phyloP scores from a whole-genome alignment of 2,888 invertebrate genomes.

The Cistogaster globosa region DNA sequence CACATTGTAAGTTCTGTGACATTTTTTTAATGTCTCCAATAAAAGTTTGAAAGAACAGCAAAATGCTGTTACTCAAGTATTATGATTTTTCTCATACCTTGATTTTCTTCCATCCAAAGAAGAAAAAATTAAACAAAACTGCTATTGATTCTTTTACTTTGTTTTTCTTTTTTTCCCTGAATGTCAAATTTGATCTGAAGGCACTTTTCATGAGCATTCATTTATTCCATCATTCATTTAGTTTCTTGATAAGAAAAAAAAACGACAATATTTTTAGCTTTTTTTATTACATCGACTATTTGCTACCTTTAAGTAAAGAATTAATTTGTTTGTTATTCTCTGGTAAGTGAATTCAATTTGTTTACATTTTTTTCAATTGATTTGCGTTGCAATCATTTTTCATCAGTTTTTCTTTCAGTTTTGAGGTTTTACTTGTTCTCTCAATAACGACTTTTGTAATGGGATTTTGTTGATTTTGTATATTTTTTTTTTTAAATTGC shows the following conservation, averaged over 20 bases:
- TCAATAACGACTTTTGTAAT: slow-evolving; percentile 35
- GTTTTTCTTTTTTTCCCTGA: neutral
- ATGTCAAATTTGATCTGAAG: slow-evolving; percentile 55
- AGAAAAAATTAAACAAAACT: neutral
- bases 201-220: slow-evolving; percentile 54
- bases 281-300: slow-evolving; percentile 16
- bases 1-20: slow-evolving; percentile 18
- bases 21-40: slow-evolving; percentile 37
- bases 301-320: slow-evolving; percentile 61
- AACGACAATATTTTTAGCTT: neutral
- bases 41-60: slow-evolving; percentile 35
- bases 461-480: slow-evolving; percentile 36
- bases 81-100: slow-evolving; percentile 21
- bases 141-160: slow-evolving; percentile 29
- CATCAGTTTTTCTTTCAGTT: neutral
- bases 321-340: slow-evolving; percentile 61
- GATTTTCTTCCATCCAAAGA: neutral
- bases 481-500: slow-evolving; percentile 27
- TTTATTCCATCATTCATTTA: slow-evolving; percentile 26
- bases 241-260: slow-evolving; percentile 17
- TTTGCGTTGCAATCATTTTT: slow-evolving; percentile 20
- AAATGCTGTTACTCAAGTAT: slow-evolving; percentile 8
- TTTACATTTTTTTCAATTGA: slow-evolving; percentile 49
- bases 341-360: slow-evolving; percentile 58
- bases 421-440: slow-evolving; percentile 45